Conservation (phyloP, 2,888 invertebrate species). For the Ophraella communa region DNA sequence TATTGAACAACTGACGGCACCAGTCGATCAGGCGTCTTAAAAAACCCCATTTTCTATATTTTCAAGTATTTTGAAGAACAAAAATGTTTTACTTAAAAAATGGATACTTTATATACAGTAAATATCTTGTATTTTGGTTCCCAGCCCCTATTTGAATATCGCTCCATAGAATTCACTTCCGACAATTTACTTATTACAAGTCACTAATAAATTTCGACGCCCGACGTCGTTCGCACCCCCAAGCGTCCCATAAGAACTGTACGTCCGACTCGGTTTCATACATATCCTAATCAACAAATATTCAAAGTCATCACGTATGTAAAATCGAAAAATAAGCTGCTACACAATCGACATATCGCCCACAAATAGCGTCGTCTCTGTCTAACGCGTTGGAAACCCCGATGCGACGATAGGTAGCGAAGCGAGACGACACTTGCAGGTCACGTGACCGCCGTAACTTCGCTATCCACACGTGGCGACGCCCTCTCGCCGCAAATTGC, state of each 20-base stretch:
- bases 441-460: conserved; percentile 59
- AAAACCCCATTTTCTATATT: no score
- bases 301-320: conserved; percentile 46
- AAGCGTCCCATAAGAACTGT: not conserved
- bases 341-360: conserved; percentile 6
- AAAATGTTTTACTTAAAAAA: no score
- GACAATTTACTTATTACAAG: not conserved
- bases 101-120: no score
- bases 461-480: conserved; percentile 60
- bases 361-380: conserved; percentile 11
- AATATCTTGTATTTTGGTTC: not conserved
- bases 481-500: conserved; percentile 61
- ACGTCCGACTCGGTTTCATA: not conserved
- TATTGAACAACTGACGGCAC: no score
- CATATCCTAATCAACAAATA: conserved; percentile 44
- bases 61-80: no score
- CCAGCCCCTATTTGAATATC: not conserved
- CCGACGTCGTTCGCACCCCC: conserved; percentile 2
- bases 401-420: conserved; percentile 51
- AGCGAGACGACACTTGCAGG: conserved; percentile 54
- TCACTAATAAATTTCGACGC: conserved; percentile 9
- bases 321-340: conserved; percentile 37
- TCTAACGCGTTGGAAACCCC: conserved; percentile 8
- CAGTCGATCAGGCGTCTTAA: no score
- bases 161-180: not conserved